phyloP scores from a whole-genome alignment of 2,888 invertebrate species.

The Cheilosia urbana region DNA sequence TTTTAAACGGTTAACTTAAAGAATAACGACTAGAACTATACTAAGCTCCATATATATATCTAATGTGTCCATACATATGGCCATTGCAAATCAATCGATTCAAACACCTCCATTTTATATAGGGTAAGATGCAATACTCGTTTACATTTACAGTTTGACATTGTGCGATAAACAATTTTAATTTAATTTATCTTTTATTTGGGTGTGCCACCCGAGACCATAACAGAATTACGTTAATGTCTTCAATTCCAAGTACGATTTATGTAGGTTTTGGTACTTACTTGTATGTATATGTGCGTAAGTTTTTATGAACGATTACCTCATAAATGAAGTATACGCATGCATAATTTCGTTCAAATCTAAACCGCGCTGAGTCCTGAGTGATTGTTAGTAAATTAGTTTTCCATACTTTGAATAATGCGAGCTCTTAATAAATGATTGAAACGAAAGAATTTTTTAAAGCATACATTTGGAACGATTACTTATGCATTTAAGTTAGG shows the following conservation, averaged over 20 bases:
- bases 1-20: too few relatives aligned
- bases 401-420: conserved; percentile 24
- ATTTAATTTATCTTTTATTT: conserved; percentile 9
- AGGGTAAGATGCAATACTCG: too few relatives aligned
- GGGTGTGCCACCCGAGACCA: conserved; percentile 32
- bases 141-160: neutral
- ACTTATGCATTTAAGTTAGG: neutral
- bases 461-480: neutral
- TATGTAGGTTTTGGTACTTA: conserved; percentile 6
- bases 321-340: conserved; percentile 47
- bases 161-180: neutral
- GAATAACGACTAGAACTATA: too few relatives aligned
- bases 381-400: conserved; percentile 33
- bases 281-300: neutral
- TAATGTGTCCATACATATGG: too few relatives aligned
- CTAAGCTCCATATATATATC: too few relatives aligned
- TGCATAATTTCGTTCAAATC: conserved; percentile 30
- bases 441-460: neutral
- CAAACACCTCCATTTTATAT: too few relatives aligned
- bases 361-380: conserved; percentile 13
- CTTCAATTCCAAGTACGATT: conserved; percentile 37
- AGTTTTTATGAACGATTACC: conserved; percentile 37
- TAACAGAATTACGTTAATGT: conserved; percentile 28
- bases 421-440: neutral
- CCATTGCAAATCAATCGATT: too few relatives aligned